Base-by-base conservation (phyloP, 2,888 invertebrate species). In the Ectemnius lituratus region DNA sequence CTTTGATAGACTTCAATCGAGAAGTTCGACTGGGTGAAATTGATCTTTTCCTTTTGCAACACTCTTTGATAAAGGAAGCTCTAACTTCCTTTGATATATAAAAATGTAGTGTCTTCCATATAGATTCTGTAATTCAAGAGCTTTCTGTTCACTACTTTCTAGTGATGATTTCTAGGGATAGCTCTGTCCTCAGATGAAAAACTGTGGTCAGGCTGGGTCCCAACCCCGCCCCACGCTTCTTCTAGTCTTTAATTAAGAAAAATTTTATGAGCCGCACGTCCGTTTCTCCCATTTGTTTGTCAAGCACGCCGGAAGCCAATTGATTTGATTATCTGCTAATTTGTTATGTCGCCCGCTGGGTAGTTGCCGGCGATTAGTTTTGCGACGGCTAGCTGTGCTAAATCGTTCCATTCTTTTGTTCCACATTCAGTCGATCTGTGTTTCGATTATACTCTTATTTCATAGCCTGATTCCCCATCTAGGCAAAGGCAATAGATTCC, bases 291-390 rank as follows among this genome's bases (percentile, higher is more conserved):
- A 87, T 86, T 88, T 87, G 85, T 86, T 88, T 87, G 87, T 84
- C 79, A 86, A 83, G 81, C 83, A 80, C 76, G 80, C 87, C 86
- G 87, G 88, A 88, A 86, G 87, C 86, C 60, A 73, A 80, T 81
- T 87, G 88, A 89, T 89, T 37, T 89, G 89, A 87, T 89, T 86
- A 86, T 88, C 86, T 82, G 87, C 85, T 89, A 88, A 89, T 89
- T 88, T 88, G 87, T 87, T 86, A 85, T 79, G 84, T 86, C 79
- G 66, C 64, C 78, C 78, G 77, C 74, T 81, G 78, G 67, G 74
- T 68, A 70, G 61, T 73, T 20, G 59, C 62, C 63, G 61, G 56
- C 45, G 57, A 62, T 57, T 62, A 69, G 46, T 45, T 58, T 58
- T 64, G 60, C 68, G 60, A 72, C 74, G 73, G 62, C 46, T 73